Evolutionary conservation across 2,797 vertebrate species (phyloP), one percentile per base, ranked within the genome.

Genomic region (Microctenopoma stevenorrisi): DNA sequence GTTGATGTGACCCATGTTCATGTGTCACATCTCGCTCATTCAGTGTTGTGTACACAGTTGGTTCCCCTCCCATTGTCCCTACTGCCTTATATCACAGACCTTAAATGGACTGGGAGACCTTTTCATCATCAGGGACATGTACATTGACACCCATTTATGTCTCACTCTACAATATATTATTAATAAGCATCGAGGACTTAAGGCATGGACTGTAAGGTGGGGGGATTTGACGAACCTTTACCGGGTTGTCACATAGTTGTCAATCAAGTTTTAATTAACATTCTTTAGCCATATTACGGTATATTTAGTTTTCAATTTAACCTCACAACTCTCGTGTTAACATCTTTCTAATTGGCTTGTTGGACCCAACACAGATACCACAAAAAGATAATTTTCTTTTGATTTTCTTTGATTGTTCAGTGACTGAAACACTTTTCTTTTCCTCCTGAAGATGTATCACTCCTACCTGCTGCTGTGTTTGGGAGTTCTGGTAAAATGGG

Each of bases 1-100:
- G 37, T 38, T 10, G 37, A 38, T 12, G 10, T 12, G 10, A 11
- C 37, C 37, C 4, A 11, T 11, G 28, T 30, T 30, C 44, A 44
- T 13, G 44, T 63, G 80, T 3, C 42, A 0, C 42, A 50, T 76
- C 49, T 59, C 65, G 42, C 50, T 50, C 42, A 18, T 25, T 66
- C 26, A 35, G 30, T 85, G 68, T 83, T 89, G 72, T 87, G 63
- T 79, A 87, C 38, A 79, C 69, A 85, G 22, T n/a, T 4, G 22
- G 22, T 4, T 54, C 58, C 67, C 68, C 67, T 54, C 73, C 68
- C 68, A 18, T n/a, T 42, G 57, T 43, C 67, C 47, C 52, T 79
- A 50, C 42, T 18, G 25, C 60, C 55, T 25, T 78, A 71, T 76
- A 84, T 74, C 28, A 72, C 33, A 22, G 43, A 26, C 66, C 6